Percentiles rank a stretch among this genome's conserved stretches.
Conservation (phyloP, 2,888 invertebrate species). For the Ptilodon capucinus region DNA sequence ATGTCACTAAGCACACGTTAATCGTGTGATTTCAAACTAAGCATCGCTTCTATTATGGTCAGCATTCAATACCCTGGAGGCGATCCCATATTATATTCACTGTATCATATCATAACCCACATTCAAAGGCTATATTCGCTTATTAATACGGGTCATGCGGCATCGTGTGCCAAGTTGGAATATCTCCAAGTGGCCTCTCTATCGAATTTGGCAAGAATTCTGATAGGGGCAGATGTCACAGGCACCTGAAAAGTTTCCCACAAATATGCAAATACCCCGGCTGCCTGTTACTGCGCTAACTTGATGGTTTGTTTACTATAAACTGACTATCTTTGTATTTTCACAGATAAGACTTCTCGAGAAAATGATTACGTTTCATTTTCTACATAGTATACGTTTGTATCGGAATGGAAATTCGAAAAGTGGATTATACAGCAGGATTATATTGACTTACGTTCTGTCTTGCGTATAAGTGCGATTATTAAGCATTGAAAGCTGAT, state of each 20-base stretch:
- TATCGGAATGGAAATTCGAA: too few relatives aligned
- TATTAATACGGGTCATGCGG: constrained; percentile 65
- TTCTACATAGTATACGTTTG: too few relatives aligned
- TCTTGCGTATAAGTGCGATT: too few relatives aligned
- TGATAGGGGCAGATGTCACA: constrained; percentile 65
- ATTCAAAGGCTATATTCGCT: constrained; percentile 42
- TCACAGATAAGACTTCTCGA: too few relatives aligned
- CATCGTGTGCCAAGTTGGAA: constrained; percentile 72
- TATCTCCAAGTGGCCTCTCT: constrained; percentile 65
- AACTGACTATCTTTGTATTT: neutral
- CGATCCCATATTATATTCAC: neutral
- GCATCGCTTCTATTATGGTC: too few relatives aligned
- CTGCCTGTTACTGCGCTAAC: neutral
- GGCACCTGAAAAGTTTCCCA: constrained; percentile 45
- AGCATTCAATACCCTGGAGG: too few relatives aligned
- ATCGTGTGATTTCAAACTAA: too few relatives aligned
- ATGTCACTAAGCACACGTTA: too few relatives aligned
- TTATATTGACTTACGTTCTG: too few relatives aligned
- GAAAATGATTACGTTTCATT: too few relatives aligned
- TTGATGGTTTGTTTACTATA: neutral
- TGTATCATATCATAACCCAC: neutral
- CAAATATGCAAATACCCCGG: constrained; percentile 11
- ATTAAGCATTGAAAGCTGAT: too few relatives aligned
- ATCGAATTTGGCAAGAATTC: constrained; percentile 74
- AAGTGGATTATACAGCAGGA: too few relatives aligned